Conservation (phyloP, 1,140 invertebrate species). For the Maconellicoccus hirsutus region DNA sequence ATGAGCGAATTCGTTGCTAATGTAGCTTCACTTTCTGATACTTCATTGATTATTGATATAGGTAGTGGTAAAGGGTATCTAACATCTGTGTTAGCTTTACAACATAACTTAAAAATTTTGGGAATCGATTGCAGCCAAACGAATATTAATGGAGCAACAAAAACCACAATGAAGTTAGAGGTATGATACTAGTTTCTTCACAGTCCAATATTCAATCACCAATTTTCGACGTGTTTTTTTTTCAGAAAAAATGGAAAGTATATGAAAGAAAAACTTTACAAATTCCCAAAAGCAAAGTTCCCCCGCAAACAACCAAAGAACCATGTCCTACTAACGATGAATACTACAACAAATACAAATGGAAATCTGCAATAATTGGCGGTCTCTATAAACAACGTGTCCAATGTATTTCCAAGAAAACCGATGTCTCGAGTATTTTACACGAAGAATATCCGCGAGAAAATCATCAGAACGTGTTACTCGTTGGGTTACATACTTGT, state of each 20-base stretch:
- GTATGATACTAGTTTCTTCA: conserved; percentile 24
- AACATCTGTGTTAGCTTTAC: conserved; percentile 55
- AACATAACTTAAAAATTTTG: conserved; percentile 56
- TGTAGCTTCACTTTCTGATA: conserved; percentile 31
- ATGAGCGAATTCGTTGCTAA: conserved; percentile 43
- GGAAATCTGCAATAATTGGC: conserved; percentile 24
- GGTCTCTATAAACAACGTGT: conserved; percentile 27
- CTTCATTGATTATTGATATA: conserved; percentile 56
- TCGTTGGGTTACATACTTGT: conserved; percentile 73
- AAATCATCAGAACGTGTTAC: conserved; percentile 24
- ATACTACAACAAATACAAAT: conserved; percentile 25
- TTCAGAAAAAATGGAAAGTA: conserved; percentile 25
- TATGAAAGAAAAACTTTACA: conserved; percentile 11
- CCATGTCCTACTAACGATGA: conserved; percentile 23
- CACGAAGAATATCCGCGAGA: conserved; percentile 36
- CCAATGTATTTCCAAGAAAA: conserved; percentile 31
- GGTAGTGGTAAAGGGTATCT: conserved; percentile 80
- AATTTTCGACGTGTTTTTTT: neutral
- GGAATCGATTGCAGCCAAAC: conserved; percentile 59
- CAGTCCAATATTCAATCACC: neutral
- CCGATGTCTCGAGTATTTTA: conserved; percentile 41
- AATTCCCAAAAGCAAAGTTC: neutral
- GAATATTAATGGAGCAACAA: conserved; percentile 51
- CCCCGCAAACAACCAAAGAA: conserved; percentile 17
- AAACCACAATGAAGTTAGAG: conserved; percentile 47